Percentiles rank a stretch among this genome's conserved stretches.
Evolutionary conservation across 2,888 invertebrate species (phyloP).

Genomic region (Heliconius cydno): DNA sequence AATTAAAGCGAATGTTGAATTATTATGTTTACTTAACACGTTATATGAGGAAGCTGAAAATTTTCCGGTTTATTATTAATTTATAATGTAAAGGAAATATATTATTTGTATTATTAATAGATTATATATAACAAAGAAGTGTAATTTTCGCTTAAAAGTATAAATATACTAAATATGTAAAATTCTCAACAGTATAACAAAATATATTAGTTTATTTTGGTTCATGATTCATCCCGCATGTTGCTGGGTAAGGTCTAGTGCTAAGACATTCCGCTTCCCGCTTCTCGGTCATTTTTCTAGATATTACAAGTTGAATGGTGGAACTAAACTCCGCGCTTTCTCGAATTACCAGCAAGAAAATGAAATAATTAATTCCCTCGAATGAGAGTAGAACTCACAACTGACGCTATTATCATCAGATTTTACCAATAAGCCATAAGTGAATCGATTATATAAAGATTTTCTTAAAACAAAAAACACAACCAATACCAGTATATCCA

Average conservation of each 20-base stretch:
- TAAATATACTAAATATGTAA: not conserved
- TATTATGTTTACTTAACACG: constrained; percentile 31
- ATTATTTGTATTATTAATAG: constrained; percentile 21
- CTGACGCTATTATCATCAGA: not conserved
- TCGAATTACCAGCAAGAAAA: not conserved
- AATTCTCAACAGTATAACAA: too few species aligned
- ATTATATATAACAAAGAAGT: not conserved
- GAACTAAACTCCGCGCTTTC: not conserved
- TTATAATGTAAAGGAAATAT: constrained; percentile 45
- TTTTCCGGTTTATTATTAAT: constrained; percentile 52
- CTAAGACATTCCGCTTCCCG: not conserved
- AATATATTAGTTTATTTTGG: not conserved
- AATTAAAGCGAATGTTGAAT: not conserved
- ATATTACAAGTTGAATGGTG: not conserved
- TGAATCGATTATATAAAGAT: not conserved
- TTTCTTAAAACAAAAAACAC: not conserved
- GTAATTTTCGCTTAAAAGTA: not conserved
- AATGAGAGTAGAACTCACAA: not conserved
- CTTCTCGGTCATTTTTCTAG: not conserved
- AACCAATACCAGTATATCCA: not conserved
- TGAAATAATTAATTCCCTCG: not conserved
- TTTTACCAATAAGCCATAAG: not conserved
- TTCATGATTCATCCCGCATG: not conserved
- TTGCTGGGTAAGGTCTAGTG: not conserved
- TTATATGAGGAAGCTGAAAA: constrained; percentile 47